Evolutionary conservation across 2,888 invertebrate species (phyloP).

Genomic region (Heliconius charithonia): DNA sequence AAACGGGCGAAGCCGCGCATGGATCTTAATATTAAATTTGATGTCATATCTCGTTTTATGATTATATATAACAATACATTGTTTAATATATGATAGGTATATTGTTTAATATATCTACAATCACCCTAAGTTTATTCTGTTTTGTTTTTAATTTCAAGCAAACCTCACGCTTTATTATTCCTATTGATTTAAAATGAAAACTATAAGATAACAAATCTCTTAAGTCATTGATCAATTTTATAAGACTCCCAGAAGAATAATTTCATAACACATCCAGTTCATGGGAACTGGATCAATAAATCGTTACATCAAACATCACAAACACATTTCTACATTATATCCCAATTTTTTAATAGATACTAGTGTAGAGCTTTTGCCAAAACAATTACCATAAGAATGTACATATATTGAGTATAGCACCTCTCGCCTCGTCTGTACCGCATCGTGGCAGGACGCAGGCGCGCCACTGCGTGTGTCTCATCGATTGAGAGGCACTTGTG

Average conservation of each 20-base stretch:
- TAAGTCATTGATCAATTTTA: not conserved
- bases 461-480: constrained; percentile 62
- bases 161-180: too few species aligned
- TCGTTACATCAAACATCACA: not conserved
- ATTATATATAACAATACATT: too few species aligned
- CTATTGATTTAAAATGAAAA: too few species aligned
- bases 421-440: constrained; percentile 57
- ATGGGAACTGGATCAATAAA: not conserved
- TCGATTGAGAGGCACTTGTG: constrained; percentile 73
- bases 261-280: not conserved
- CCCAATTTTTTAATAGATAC: not conserved
- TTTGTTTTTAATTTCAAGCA: too few species aligned
- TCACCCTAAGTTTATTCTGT: too few species aligned
- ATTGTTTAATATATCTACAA: too few species aligned
- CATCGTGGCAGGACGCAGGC: constrained; percentile 62
- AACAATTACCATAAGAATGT: not conserved
- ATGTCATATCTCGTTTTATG: too few species aligned
- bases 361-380: constrained; percentile 6
- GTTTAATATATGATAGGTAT: too few species aligned
- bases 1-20: too few species aligned
- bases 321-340: not conserved
- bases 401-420: constrained; percentile 26
- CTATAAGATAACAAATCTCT: too few species aligned
- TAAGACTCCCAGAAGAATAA: not conserved
- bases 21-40: too few species aligned